Percentiles rank a stretch among this genome's conserved stretches.
phyloP scores from a whole-genome alignment of 1,140 invertebrate genomes.

The Aphelenchoides fujianensis region DNA sequence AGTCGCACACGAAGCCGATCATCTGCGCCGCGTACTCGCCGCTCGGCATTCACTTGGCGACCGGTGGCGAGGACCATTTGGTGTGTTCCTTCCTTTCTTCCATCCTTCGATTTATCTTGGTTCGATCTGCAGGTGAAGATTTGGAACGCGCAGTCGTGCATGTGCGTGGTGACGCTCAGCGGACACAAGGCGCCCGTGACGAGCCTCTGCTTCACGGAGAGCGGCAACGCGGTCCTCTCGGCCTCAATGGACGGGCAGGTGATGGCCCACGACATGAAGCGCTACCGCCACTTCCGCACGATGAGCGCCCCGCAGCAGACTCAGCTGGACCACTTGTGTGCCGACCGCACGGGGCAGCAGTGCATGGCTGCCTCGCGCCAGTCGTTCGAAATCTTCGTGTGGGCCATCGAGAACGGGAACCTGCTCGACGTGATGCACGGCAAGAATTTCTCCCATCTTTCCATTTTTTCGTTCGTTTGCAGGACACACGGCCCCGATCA shows the following conservation, averaged over 20 bases:
- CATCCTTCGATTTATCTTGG: no score
- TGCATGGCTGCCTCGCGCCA: constrained; percentile 43
- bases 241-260: constrained; percentile 43
- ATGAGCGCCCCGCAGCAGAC: constrained; percentile 48
- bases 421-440: constrained; percentile 22
- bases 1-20: constrained; percentile 47
- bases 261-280: constrained; percentile 49
- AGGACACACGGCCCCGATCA: constrained; percentile 36
- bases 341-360: constrained; percentile 41
- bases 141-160: constrained; percentile 41
- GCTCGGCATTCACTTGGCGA: constrained; percentile 38
- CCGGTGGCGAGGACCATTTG: constrained; percentile 43
- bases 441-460: not conserved
- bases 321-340: constrained; percentile 37
- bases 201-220: constrained; percentile 45
- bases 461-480: not conserved
- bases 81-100: no score
- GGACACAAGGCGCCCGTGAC: constrained; percentile 43
- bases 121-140: constrained; percentile 51
- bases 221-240: constrained; percentile 44
- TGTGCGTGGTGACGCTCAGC: constrained; percentile 47
- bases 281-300: constrained; percentile 51
- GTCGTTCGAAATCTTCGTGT: constrained; percentile 44
- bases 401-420: constrained; percentile 42
- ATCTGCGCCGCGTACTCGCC: constrained; percentile 44